Percentiles rank a stretch among this genome's conserved stretches.
Conservation (phyloP, 2,797 vertebrate species). For the Notamacropus eugenii region DNA sequence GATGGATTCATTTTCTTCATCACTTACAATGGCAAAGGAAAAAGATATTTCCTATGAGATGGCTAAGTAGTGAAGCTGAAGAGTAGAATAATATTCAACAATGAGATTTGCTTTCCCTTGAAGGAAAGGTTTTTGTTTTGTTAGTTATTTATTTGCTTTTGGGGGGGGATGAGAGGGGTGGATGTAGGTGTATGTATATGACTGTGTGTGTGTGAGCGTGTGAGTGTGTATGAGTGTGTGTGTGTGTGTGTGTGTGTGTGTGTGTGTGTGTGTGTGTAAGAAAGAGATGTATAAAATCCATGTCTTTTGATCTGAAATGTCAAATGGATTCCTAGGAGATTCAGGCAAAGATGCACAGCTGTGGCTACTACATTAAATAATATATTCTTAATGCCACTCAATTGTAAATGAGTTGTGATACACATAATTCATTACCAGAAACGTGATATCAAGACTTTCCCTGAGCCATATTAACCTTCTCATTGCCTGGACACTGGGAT, state of each 20-base stretch:
- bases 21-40: not conserved
- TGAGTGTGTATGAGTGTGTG: too few relatives aligned
- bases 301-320: not conserved
- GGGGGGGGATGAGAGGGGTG: too few relatives aligned
- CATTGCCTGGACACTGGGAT: not conserved
- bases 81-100: not conserved
- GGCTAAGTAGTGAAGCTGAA: not conserved
- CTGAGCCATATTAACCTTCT: not conserved
- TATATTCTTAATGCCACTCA: not conserved
- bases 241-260: not conserved
- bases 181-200: too few relatives aligned
- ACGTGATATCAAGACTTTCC: not conserved
- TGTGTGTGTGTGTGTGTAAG: not conserved
- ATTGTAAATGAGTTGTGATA: conserved; percentile 21
- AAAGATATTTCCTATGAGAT: not conserved
- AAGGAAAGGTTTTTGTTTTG: not conserved
- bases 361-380: conserved; percentile 14
- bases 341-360: conserved; percentile 3
- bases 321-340: not conserved
- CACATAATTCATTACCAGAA: not conserved
- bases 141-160: not conserved
- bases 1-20: not conserved
- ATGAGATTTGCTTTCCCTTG: not conserved
- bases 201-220: fast-evolving
- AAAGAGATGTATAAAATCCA: not conserved